Evolutionary conservation across 2,113 vertebrate species (phyloP), one percentile per base, ranked within the genome.

Genomic region (Alethe diademata): DNA sequence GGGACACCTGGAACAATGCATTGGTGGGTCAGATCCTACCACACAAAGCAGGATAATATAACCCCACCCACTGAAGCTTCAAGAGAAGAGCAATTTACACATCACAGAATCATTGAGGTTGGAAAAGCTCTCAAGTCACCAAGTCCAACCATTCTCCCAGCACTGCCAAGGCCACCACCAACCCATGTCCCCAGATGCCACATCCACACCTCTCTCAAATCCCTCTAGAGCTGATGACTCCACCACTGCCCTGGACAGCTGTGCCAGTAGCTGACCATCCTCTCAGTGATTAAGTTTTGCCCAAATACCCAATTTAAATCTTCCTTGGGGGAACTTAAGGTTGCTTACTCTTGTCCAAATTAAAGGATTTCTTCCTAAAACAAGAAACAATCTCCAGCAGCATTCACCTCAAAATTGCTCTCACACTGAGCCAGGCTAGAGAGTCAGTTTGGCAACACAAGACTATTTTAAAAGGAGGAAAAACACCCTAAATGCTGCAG

Each of bases 11-110:
- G 20, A 70, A 53, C 19, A 67, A 72, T 2, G 0, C 12, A 74
- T 5, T 4, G 0, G 5, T 48, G 42, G 28, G 33, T 33, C 5
- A 31, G 56, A 71, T 16, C 14, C 38, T 19, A 13, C 15, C 60
- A 38, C 36, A 43, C 28, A 80, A 61, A 66, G 56, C 15, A 50
- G 45, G 61, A 5, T 2, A 71, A 35, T 11, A 25, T 9, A 13
- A 47, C 5, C 10, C n/a, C 25, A 29, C 15, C 7, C 33, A 20
- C 0, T 8, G 7, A 3, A 36, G 3, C 22, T 28, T 42, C 61
- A 69, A 42, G 38, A 38, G 5, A 28, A 74, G 18, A 53, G 7
- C 4, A 81, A 57, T 7, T 48, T 7, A 19, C 43, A 36, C 36
- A 20, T 3, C 15, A 58, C 53, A 50, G 29, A 42, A 57, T 7